Evolutionary conservation across 2,113 vertebrate species (phyloP).

Genomic region (Parus major): DNA sequence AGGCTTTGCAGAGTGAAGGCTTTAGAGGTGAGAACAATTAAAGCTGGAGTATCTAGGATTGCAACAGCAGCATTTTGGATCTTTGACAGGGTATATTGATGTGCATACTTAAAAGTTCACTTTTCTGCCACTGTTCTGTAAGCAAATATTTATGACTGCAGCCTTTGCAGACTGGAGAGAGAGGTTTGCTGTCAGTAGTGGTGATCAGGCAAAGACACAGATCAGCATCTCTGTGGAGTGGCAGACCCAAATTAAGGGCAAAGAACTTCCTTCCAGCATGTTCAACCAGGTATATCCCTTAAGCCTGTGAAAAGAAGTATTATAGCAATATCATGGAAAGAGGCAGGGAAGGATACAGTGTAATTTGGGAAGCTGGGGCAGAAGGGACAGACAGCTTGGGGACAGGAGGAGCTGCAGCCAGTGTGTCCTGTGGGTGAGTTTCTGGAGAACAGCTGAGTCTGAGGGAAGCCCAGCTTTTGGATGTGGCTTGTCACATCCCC

Average conservation of each 20-base stretch:
- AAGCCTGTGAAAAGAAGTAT: not conserved
- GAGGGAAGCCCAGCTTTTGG: not conserved
- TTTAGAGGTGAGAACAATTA: not conserved
- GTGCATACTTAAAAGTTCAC: not conserved
- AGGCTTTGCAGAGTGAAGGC: not conserved
- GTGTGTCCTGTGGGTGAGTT: fast-evolving
- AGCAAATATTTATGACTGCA: not conserved
- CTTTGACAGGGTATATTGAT: not conserved
- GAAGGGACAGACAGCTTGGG: not conserved
- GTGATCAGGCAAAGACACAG: fast-evolving
- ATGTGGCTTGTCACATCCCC: not conserved
- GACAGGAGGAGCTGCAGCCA: not conserved
- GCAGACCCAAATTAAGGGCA: not conserved
- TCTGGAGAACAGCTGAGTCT: not conserved
- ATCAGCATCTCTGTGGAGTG: not conserved
- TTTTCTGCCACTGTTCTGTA: not conserved
- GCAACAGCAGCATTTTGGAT: not conserved
- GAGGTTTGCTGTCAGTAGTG: not conserved
- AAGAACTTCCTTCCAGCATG: not conserved
- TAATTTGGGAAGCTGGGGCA: not conserved
- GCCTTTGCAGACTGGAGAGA: not conserved
- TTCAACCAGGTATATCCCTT: not conserved
- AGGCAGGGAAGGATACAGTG: fast-evolving
- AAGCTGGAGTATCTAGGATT: not conserved
- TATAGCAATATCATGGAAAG: not conserved